Evolutionary conservation across 1,140 invertebrate species (phyloP), one percentile per base, ranked within the genome.

Genomic region (Tenebrio molitor): DNA sequence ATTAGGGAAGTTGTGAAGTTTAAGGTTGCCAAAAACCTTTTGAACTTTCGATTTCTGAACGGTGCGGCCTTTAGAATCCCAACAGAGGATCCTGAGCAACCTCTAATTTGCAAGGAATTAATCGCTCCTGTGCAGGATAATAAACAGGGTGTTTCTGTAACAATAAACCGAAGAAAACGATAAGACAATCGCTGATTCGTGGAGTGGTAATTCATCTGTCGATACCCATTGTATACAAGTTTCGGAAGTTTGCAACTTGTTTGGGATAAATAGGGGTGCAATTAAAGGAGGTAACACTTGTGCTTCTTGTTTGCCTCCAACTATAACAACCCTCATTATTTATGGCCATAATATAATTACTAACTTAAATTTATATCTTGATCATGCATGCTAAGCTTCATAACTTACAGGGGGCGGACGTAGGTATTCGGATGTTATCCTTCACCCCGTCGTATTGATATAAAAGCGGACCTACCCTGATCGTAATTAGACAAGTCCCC

Each of bases 211-310:
- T 16, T 29, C 15, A 21, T 66, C 64, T 66, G 64, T 66, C 64
- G 64, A 66, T 66, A 66, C 12, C 64, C 36, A 66, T 66, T 66
- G 64, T 66, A 66, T 42, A 14, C 36, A 34, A 36, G 10, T 68
- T 42, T 17, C 21, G 41, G 14, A 62, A 71, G 69, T 74, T 74
- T 33, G 42, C 53, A 74, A 71, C 39, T 74, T 71, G 64, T 74
- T 71, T 68, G 73, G 58, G 66, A 73, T 75, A 72, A 72, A 69
- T 75, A 69, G 76, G 63, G 69, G 74, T 70, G 72, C 71, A 77
- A 77, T 76, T 77, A 76, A 72, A 74, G 72, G 69, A 74, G 74
- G 76, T 74, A 77, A 77, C 76, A 77, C 70, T 77, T 77, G 76
- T 69, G 74, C 69, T 67, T 77, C 66, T 72, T 68, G 69, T 71